Evolutionary conservation across 2,888 invertebrate species (phyloP), one percentile per base, ranked within the genome.

Genomic region (Temnothorax rugatulus): DNA sequence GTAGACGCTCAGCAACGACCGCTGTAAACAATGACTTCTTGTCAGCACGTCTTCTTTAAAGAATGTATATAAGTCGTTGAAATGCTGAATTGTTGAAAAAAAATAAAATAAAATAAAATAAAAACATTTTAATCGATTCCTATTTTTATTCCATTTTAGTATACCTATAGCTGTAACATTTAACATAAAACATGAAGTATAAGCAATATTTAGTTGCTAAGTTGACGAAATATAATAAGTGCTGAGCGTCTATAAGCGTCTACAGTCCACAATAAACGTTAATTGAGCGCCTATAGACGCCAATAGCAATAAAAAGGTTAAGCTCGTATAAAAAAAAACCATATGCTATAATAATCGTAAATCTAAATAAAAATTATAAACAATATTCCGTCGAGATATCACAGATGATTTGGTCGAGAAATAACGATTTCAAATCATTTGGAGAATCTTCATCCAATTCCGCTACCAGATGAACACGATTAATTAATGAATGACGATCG

Each of bases 321-420:
- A 38, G 15, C 1, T 73, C 18, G 15, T 15, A 15, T 13, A 15
- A 50, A 34, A 54, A 47, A 41, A 59, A 15, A 41, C 18, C 18
- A 15, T 18, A 18, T 18, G 29, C 18, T 44, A 41, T 15, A n/a
- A 0, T n/a, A n/a, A 73, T 57, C 5, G 29, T 29, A 61, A 74
- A 34, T 18, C 13, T 61, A 75, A 73, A 41, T 41, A 41, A 47
- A 61, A 64, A 34, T 57, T 59, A 38, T 25, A 1, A n/a, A 61
- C 13, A 44, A 44, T 25, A 29, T 38, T 41, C 21, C 29, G 2
- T 29, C 29, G 44, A 57, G 38, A 11, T 11, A 29, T 59, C 25
- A 29, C 25, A 44, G 2, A 25, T 11, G n/a, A 29, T n/a, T 71
- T 71, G n/a, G 0, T 9, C 18, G 25, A 47, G 9, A 0, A 25